Conservation (phyloP, 2,113 vertebrate species). For the Dendrocopos noguchii region DNA sequence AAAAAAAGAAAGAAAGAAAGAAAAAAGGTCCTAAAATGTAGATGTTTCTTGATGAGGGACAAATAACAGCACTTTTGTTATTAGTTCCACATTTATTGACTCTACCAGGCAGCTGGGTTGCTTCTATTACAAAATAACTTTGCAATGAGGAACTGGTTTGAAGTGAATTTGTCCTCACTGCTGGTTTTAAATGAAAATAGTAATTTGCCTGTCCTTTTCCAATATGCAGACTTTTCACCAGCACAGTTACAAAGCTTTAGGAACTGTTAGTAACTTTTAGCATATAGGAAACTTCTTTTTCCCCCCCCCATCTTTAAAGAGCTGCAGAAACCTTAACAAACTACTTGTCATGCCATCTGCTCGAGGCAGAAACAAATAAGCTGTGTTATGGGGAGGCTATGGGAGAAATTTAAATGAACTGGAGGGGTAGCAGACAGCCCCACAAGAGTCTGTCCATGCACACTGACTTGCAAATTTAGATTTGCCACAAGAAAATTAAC, state of each 20-base stretch:
- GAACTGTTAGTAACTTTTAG: background rate
- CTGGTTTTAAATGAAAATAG: background rate
- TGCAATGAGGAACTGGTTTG: background rate
- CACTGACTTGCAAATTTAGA: background rate
- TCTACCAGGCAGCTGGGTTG: background rate
- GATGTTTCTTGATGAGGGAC: background rate
- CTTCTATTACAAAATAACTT: conserved; percentile 2
- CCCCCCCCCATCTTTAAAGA: background rate
- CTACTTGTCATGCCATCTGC: background rate
- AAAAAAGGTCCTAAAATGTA: background rate
- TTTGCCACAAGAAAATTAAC: background rate
- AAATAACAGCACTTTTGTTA: background rate
- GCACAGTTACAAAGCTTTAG: background rate
- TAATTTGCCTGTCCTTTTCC: background rate
- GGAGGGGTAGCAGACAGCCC: background rate
- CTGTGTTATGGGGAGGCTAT: background rate
- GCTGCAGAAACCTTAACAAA: background rate
- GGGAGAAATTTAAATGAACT: background rate
- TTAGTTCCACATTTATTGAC: background rate
- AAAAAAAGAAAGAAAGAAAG: background rate
- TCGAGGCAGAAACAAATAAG: background rate
- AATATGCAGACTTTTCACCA: background rate
- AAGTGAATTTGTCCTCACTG: background rate
- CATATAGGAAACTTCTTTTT: background rate
- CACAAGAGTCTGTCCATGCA: background rate